Conservation (phyloP, 2,797 vertebrate species). For the Pseudochirops corinnae region DNA sequence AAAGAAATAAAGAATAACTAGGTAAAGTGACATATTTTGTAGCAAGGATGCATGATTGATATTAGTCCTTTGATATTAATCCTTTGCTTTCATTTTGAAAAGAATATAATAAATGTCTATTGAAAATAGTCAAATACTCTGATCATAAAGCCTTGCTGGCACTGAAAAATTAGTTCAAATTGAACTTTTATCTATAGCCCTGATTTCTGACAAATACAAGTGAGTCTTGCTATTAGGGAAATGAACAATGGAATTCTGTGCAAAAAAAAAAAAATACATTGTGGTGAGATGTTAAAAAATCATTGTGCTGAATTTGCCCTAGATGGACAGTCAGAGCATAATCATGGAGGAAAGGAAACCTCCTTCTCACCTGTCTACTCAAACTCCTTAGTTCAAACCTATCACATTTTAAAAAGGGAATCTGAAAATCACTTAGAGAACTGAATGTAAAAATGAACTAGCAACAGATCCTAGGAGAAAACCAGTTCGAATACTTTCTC, state of each 20-base stretch:
- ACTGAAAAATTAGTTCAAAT: slow-evolving; percentile 55
- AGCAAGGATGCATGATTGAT: not conserved
- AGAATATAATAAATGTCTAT: slow-evolving; percentile 30
- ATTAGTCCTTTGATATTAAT: not conserved
- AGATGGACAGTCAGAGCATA: too few relatives aligned
- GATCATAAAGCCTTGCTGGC: not conserved
- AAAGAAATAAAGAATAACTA: fast-evolving
- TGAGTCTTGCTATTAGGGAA: slow-evolving; percentile 37
- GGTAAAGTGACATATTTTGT: not conserved
- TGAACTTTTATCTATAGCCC: not conserved
- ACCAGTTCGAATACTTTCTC: not conserved
- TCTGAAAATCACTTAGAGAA: not conserved
- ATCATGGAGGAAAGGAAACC: not conserved
- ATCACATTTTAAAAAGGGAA: not conserved
- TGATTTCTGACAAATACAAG: slow-evolving; percentile 69
- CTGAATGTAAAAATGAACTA: not conserved
- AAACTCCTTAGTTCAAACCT: not conserved
- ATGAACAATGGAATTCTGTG: slow-evolving; percentile 66
- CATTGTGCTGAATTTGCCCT: not conserved
- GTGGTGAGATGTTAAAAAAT: slow-evolving; percentile 36
- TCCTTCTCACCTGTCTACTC: not conserved
- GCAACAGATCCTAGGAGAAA: not conserved
- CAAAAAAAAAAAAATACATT: slow-evolving; percentile 69
- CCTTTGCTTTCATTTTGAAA: slow-evolving; percentile 48
- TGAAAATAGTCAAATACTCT: slow-evolving; percentile 59